phyloP scores from a whole-genome alignment of 2,113 vertebrate species.

The Pungitius pungitius region DNA sequence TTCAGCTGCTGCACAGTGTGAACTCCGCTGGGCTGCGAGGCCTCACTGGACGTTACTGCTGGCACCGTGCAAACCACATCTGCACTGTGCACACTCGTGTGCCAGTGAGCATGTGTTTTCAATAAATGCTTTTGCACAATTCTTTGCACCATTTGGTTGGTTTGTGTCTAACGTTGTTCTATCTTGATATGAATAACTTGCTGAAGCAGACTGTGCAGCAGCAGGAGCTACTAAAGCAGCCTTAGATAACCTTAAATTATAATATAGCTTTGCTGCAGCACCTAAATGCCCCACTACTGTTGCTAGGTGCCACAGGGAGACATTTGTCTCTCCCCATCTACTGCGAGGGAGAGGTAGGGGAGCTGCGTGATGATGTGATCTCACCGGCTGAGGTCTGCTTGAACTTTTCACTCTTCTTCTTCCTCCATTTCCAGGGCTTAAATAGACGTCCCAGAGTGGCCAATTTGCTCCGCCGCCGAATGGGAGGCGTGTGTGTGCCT shows the following conservation, averaged over 20 bases:
- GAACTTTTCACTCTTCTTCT: conserved; percentile 99
- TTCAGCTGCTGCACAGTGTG: no score
- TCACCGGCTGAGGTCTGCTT: conserved; percentile 98
- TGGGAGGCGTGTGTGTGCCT: conserved; percentile 96
- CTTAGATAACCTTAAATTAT: conserved; percentile 32
- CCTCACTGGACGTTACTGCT: not conserved
- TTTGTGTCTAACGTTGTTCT: not conserved
- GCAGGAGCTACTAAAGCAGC: not conserved
- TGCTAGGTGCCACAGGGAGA: conserved; percentile 24
- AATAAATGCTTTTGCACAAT: not conserved
- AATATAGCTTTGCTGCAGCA: conserved; percentile 4
- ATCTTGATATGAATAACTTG: not conserved
- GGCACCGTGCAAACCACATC: no score
- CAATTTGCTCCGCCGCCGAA: conserved; percentile 94
- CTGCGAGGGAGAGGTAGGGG: not conserved
- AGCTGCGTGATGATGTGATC: conserved; percentile 4
- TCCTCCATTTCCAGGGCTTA: conserved; percentile 99
- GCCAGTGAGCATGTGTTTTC: not conserved
- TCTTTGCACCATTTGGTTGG: not conserved
- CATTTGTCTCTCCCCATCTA: not conserved
- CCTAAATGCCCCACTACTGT: conserved; percentile 12
- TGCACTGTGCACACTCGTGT: not conserved
- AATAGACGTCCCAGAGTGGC: conserved; percentile 94
- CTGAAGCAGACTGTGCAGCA: not conserved
- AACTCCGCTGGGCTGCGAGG: no score